Evolutionary conservation across 1,140 invertebrate genomes (phyloP).

Genomic region (Maniola jurtina): DNA sequence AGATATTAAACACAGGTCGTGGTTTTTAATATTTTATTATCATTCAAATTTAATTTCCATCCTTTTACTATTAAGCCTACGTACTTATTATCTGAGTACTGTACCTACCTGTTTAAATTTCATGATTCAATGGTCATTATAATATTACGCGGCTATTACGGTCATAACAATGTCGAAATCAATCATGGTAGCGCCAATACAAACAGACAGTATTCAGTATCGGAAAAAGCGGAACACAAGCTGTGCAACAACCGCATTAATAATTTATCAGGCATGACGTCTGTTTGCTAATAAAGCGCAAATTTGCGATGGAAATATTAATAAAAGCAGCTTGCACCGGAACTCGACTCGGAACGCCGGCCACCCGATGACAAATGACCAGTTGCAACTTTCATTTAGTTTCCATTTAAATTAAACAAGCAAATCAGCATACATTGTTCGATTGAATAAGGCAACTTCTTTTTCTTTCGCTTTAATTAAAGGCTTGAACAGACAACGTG

Average conservation of each 20-base stretch:
- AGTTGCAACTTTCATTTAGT: conserved; percentile 67
- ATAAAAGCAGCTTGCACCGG: conserved; percentile 74
- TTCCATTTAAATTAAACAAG: conserved; percentile 66
- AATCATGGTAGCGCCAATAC: conserved; percentile 28
- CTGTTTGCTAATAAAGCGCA: conserved; percentile 76
- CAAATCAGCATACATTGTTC: conserved; percentile 30
- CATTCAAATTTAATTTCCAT: no score
- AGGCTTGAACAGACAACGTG: no score
- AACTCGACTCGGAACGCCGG: conserved; percentile 51
- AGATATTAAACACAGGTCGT: no score
- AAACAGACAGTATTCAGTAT: conserved; percentile 33
- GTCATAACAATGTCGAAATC: conserved; percentile 19
- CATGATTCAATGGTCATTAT: neutral
- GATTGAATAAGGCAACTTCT: neutral
- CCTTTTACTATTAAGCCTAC: no score
- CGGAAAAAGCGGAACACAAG: conserved; percentile 65
- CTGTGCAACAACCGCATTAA: conserved; percentile 72
- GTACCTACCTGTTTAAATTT: no score
- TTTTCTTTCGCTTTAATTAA: neutral
- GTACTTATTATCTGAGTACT: no score
- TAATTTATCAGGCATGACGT: conserved; percentile 78
- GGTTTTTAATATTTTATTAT: no score
- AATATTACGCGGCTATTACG: neutral
- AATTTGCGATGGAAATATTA: conserved; percentile 76
- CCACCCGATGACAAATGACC: conserved; percentile 70